Evolutionary conservation across 2,888 invertebrate genomes (phyloP), one percentile per base, ranked within the genome.

Genomic region (Asteroscopus sphinx): DNA sequence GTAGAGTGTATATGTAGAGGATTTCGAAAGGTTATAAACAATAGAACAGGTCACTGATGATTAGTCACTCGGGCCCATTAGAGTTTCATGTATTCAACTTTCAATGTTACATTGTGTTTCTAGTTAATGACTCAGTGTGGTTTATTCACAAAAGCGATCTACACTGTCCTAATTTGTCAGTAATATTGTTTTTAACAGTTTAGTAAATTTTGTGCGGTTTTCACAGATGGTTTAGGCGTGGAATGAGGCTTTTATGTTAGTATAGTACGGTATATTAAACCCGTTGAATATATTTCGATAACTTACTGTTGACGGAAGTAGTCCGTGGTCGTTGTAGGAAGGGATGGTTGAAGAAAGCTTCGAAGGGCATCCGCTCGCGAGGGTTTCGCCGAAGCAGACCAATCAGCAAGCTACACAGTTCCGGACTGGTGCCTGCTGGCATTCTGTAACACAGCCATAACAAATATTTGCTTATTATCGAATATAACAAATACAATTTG

Each of bases 291-390:
- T 15, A 15, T 41, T 53, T 37, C 1, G 6, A 35, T 30, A 47
- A 86, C 91, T 90, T 57, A 94, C 95, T 84, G 90, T 94, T 81
- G 86, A 92, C 82, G 85, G 95, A 82, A 79, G 95, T 75, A 87
- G 93, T 87, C 86, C 95, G 79, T 85, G 95, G 88, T 9, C 97
- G 96, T 86, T 97, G 96, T 71, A 98, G 94, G 94, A 99, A 99
- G 42, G 97, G 96, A 92, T 99, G 99, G 86, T 96, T 96, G 95
- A 99, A 99, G 95, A 99, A 99, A 65, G 96, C 96, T 82, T 99
- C 98, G 91, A 99, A 99, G 64, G 98, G 97, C 95, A 99, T 98
- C 73, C 99, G 96, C 87, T 99, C 99, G 83, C 97, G 96, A 42
- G 99, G 97, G 92, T 98, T 99, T 68, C 99, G 96, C 76, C 98